These are phyloP conservation scores for Mya arenaria DNA, from an alignment of 1,140 invertebrate species.

Conservation along the genomic window DNA sequence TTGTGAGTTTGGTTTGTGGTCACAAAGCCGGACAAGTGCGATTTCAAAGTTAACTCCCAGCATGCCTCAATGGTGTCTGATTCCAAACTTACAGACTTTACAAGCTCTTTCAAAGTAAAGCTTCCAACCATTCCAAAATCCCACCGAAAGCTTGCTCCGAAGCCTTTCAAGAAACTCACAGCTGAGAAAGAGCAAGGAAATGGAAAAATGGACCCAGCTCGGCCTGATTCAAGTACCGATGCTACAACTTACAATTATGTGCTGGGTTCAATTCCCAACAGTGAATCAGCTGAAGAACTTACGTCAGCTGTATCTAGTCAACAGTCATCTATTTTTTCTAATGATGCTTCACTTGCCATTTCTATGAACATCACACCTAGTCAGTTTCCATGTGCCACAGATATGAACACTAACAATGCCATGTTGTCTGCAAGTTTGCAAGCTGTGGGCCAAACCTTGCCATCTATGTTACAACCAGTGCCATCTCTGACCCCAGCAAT, in stretches of 20 bases:
- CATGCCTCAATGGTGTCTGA: neutral
- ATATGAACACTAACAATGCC: neutral
- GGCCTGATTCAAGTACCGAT: no score
- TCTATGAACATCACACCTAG: neutral
- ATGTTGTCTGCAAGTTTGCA: no score
- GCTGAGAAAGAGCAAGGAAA: conserved; percentile 18
- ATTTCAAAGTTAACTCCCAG: conserved; percentile 52
- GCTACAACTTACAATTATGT: conserved; percentile 53
- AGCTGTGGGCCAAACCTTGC: conserved; percentile 2
- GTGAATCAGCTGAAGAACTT: conserved; percentile 11
- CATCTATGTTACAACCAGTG: conserved; percentile 14
- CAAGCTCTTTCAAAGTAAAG: conserved; percentile 14
- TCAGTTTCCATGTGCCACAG: conserved; percentile 34
- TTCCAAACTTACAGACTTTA: neutral
- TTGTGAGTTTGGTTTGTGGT: no score
- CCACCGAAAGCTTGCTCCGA: conserved; percentile 27
- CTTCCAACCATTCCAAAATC: conserved; percentile 20
- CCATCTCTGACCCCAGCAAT: no score
- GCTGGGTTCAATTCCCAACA: conserved; percentile 32
- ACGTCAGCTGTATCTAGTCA: neutral
- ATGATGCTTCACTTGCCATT: neutral
- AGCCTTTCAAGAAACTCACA: neutral
- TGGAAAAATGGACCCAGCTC: no score
- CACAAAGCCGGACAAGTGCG: no score
- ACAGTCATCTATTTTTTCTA: no score